Base-by-base conservation (phyloP, 2,113 vertebrate species). In the Podilymbus podiceps region DNA sequence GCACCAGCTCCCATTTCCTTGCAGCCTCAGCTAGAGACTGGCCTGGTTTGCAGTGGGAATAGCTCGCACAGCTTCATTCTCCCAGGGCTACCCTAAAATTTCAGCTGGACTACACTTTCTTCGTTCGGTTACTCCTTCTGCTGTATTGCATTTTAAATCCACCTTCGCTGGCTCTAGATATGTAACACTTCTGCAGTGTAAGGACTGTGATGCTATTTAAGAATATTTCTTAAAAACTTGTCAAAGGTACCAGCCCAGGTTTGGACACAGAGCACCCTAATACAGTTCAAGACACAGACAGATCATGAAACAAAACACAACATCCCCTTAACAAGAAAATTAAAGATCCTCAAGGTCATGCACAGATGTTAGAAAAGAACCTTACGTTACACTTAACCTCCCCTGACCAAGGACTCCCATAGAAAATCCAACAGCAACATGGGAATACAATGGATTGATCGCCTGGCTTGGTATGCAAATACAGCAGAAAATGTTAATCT, bases 241-340 rank as follows among this genome's bases (percentile, higher is more conserved):
- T 50, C n/a, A 59, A 38, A 4, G 3, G 3, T 40, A 74, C 33
- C 38, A 63, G 53, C n/a, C 31, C 47, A 42, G 4, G 28, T 64
- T 49, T 88, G 40, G n/a, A 69, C 4, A 46, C 8, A 5, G 49
- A 84, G 58, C n/a, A 88, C 6, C 3, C 40, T 66, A 90, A 75
- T 8, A 72, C 3, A 6, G 28, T 1, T 0, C 40, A 77, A 74
- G 30, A 88, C 9, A 75, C 38, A n/a, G 24, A 59, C 0, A 1
- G 72, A 76, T 40, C 21, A 40, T 12, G 18, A 75, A 74, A 68
- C 17, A 60, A 77, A 82, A 23, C 21, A 28, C 47, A 77, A 38
- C 6, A 27, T 2, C 28, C 62, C 12, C 42, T 52, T 52, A 88
- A 64, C 16, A 77, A 46, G 31, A 17, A 75, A 73, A 9, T 23